A percentile compares a stretch with the other conserved stretches of the same genome.
phyloP scores from a whole-genome alignment of 1,140 invertebrate species.

The Papilio dardanus region DNA sequence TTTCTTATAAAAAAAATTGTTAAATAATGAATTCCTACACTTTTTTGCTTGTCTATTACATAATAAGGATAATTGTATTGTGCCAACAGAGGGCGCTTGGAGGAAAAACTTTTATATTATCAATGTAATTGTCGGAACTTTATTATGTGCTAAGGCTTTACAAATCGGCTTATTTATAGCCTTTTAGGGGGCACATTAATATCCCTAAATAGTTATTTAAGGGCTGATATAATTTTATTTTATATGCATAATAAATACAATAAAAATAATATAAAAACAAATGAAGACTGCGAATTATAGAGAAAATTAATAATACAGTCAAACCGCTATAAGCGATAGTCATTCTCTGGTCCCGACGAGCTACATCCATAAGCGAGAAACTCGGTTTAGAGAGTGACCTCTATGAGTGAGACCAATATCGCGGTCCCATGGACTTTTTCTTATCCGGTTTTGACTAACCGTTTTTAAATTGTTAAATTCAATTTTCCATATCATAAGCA shows the following conservation, averaged over 20 bases:
- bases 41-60: not conserved
- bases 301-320: no score
- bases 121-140: conserved; percentile 24
- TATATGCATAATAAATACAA: not conserved
- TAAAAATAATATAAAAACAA: no score
- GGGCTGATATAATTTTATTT: not conserved
- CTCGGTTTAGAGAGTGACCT: no score
- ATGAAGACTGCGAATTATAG: no score
- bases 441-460: no score
- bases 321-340: no score
- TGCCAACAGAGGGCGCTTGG: not conserved
- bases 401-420: no score
- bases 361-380: no score
- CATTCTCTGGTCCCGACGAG: no score
- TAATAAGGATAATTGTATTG: not conserved
- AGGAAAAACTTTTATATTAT: conserved; percentile 30
- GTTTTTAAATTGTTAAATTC: not conserved
- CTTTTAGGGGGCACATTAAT: not conserved
- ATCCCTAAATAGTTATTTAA: not conserved
- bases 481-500: not conserved
- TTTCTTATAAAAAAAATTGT: no score
- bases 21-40: not conserved
- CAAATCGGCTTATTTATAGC: conserved; percentile 21
- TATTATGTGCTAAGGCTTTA: conserved; percentile 20
- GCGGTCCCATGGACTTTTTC: no score